A percentile compares a stretch with the other conserved stretches of the same genome.
Evolutionary conservation across 2,113 vertebrate species (phyloP).

Genomic region (Grammatotria lemairii): DNA sequence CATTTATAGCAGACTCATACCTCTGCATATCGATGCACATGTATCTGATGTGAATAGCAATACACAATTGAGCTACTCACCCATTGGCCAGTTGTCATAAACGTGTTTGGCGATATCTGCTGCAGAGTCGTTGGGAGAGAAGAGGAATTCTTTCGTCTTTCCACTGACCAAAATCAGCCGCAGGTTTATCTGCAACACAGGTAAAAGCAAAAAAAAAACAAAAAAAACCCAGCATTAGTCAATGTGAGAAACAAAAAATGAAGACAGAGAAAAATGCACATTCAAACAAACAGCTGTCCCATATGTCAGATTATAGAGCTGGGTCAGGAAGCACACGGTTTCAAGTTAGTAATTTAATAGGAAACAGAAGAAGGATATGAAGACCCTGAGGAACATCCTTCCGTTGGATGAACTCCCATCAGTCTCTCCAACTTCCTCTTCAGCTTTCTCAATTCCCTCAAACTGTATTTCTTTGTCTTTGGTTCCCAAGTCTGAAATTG

Average conservation of each 20-base stretch:
- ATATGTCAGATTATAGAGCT: not conserved
- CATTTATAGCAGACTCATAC: not conserved
- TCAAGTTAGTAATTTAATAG: slow-evolving; percentile 12
- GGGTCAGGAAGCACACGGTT: not conserved
- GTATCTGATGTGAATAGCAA: not conserved
- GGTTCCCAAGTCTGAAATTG: not conserved
- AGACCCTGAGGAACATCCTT: slow-evolving; percentile 12
- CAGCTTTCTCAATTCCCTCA: not conserved
- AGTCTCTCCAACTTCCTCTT: slow-evolving; percentile 30
- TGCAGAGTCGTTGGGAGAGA: slow-evolving; percentile 93
- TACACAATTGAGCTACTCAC: slow-evolving; percentile 66
- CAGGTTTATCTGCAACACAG: slow-evolving; percentile 87
- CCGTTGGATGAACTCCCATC: slow-evolving; percentile 16
- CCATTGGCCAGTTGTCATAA: slow-evolving; percentile 98
- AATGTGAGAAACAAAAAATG: not conserved
- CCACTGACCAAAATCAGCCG: slow-evolving; percentile 96
- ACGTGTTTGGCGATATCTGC: slow-evolving; percentile 97
- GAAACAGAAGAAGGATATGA: slow-evolving; percentile 26
- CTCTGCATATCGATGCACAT: not conserved
- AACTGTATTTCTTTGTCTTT: not conserved
- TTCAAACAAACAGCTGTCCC: not conserved
- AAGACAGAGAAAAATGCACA: not conserved
- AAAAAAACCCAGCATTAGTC: not conserved
- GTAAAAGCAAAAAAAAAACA: not conserved
- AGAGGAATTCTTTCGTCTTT: slow-evolving; percentile 97